phyloP scores from a whole-genome alignment of 2,113 vertebrate genomes.

The Columba livia region DNA sequence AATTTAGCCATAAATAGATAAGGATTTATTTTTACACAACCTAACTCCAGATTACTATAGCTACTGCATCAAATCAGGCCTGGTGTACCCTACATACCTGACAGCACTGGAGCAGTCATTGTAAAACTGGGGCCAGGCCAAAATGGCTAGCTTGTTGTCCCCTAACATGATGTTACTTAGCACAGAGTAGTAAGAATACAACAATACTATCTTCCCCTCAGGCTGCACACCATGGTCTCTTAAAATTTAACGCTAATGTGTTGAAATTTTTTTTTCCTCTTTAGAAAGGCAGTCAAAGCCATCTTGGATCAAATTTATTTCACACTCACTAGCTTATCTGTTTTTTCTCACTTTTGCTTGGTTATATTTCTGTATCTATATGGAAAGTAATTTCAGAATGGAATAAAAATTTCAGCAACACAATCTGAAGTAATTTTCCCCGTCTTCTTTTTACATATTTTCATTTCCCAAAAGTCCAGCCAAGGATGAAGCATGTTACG shows the following conservation, averaged over 20 bases:
- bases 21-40: neutral
- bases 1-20: slow-evolving; percentile 37
- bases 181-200: neutral
- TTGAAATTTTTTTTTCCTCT: neutral
- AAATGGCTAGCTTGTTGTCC: neutral
- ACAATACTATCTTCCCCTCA: neutral
- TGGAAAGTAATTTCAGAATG: neutral
- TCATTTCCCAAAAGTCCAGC: neutral
- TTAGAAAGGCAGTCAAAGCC: neutral
- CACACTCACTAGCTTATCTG: neutral
- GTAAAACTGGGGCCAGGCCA: neutral
- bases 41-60: neutral
- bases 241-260: neutral
- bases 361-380: neutral
- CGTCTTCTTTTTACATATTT: neutral
- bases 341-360: neutral
- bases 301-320: neutral
- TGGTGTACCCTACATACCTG: neutral
- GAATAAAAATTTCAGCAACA: neutral
- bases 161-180: neutral
- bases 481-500: neutral
- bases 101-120: neutral
- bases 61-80: neutral
- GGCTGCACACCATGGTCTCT: neutral
- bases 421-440: neutral